Conservation (phyloP, 1,140 invertebrate genomes). For the Orchestia grillus region DNA sequence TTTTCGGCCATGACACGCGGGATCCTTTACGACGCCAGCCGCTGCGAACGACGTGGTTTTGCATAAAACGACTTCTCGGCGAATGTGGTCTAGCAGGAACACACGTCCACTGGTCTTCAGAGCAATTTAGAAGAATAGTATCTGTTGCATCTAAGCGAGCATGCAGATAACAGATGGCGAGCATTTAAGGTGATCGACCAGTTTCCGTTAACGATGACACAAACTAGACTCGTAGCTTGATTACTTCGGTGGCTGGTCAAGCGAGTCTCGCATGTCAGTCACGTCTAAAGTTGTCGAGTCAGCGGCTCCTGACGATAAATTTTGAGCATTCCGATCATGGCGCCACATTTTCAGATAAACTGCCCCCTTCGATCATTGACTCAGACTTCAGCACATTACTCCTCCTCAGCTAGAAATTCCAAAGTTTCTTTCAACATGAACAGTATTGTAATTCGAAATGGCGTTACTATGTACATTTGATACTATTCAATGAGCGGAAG, state of each 20-base stretch:
- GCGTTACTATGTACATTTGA: not conserved
- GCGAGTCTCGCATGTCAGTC: not conserved
- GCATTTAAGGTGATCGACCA: not conserved
- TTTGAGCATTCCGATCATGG: not conserved
- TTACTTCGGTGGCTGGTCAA: not conserved
- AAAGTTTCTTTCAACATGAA: not conserved
- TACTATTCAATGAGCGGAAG: not conserved
- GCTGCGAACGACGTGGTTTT: not conserved
- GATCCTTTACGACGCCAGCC: not conserved
- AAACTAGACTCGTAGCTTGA: not conserved
- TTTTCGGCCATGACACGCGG: not conserved
- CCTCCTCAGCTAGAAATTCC: not conserved
- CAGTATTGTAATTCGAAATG: not conserved
- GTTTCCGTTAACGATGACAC: not conserved
- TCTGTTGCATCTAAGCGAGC: no score
- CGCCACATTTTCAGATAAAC: not conserved
- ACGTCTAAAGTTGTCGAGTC: not conserved
- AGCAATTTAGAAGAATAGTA: no score
- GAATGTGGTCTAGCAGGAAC: not conserved
- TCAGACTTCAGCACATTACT: not conserved
- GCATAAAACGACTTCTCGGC: not conserved
- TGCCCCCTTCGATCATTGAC: not conserved
- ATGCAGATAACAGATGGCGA: not conserved
- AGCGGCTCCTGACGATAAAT: not conserved
- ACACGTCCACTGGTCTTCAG: not conserved